These are phyloP conservation scores for Cochlearius cochlearius DNA, from an alignment of 2,113 vertebrate species.

Conservation along the genomic window DNA sequence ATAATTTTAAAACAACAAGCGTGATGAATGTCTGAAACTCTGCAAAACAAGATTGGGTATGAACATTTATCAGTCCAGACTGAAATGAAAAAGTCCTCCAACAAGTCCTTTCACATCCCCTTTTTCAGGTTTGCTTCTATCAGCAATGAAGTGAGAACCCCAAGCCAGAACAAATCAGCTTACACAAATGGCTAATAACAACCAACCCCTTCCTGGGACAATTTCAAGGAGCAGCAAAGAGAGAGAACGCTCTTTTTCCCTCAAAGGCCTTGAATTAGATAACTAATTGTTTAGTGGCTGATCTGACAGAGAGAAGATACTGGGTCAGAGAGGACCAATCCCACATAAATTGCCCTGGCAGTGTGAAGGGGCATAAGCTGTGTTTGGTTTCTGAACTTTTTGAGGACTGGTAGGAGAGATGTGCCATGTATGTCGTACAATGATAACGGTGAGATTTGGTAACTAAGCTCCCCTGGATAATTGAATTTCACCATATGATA, in stretches of 20 bases:
- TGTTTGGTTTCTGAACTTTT: background rate
- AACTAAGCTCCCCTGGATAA: background rate
- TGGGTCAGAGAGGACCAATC: background rate
- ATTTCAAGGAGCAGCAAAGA: background rate
- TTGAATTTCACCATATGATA: background rate
- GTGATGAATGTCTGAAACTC: background rate
- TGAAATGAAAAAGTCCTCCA: background rate
- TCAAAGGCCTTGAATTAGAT: background rate
- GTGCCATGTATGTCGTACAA: background rate
- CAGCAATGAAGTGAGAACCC: background rate
- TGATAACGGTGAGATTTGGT: background rate
- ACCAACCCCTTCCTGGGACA: background rate
- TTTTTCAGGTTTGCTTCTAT: background rate
- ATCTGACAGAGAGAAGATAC: background rate
- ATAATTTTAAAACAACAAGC: background rate
- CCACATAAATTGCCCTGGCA: background rate
- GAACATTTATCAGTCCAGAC: background rate
- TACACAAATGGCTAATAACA: background rate
- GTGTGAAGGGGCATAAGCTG: background rate
- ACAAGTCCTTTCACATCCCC: background rate
- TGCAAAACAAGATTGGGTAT: background rate
- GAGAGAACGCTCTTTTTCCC: background rate
- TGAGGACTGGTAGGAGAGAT: background rate
- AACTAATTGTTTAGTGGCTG: background rate
- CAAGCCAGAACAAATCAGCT: background rate